Evolutionary conservation across 2,888 invertebrate genomes (phyloP).

Genomic region (Melinopterus prodromus): DNA sequence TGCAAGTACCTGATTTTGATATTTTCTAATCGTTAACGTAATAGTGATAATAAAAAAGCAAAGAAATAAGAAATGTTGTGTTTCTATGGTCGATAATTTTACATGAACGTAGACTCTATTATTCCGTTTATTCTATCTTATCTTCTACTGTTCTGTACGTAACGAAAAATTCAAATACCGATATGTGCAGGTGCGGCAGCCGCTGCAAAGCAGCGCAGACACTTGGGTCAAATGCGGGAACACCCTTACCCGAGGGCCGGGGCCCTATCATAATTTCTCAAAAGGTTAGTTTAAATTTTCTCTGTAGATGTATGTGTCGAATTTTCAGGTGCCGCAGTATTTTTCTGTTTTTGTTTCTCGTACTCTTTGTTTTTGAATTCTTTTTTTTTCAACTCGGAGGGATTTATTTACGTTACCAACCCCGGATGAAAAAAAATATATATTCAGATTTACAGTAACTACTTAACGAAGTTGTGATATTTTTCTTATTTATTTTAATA

Average conservation of each 20-base stretch:
- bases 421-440: not conserved
- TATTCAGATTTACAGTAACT: not conserved
- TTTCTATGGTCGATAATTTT: not conserved
- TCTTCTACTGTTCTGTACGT: not conserved
- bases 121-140: not conserved
- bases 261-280: slow-evolving; percentile 70
- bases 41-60: too few species aligned
- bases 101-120: not conserved
- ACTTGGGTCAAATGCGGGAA: slow-evolving; percentile 90
- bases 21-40: too few species aligned
- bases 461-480: not conserved
- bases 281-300: slow-evolving; percentile 56
- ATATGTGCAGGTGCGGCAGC: slow-evolving; percentile 76
- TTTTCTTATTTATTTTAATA: not conserved
- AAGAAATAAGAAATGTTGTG: not conserved
- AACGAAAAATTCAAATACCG: slow-evolving; percentile 44
- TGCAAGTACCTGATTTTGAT: too few species aligned
- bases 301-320: not conserved
- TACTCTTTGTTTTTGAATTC: slow-evolving; percentile 23
- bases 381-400: slow-evolving; percentile 10
- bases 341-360: not conserved
- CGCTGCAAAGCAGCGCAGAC: slow-evolving; percentile 82
- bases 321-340: slow-evolving; percentile 18
- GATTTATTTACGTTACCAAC: slow-evolving; percentile 8
- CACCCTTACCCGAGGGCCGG: slow-evolving; percentile 98